Evolutionary conservation across 35 echinoderm and acorn worm genomes (phyloP).

Genomic region (Eucidaris tribuloides): DNA sequence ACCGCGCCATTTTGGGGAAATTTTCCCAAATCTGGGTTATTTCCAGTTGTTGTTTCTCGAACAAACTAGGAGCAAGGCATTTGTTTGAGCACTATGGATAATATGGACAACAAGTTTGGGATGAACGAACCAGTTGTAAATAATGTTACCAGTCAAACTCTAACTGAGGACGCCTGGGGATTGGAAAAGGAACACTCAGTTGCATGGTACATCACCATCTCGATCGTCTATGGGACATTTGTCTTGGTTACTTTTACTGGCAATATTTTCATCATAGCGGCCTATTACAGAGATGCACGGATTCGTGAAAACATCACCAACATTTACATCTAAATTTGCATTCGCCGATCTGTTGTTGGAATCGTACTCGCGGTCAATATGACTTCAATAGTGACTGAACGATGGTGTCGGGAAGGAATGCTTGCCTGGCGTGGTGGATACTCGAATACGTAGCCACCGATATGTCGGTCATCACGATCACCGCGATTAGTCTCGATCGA

Average conservation of each 20-base stretch:
- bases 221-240: not conserved
- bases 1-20: no score
- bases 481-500: not conserved
- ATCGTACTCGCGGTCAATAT: not conserved
- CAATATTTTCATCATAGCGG: not conserved
- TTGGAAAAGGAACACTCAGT: no score
- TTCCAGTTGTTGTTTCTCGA: no score
- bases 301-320: not conserved
- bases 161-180: no score
- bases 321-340: not conserved
- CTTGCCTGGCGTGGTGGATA: not conserved
- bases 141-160: no score
- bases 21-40: no score
- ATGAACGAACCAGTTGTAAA: no score
- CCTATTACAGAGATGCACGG: not conserved
- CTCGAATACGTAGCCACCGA: not conserved
- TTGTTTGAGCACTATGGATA: no score
- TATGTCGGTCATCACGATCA: constrained; percentile 16
- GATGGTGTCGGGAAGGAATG: not conserved
- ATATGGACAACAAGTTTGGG: no score
- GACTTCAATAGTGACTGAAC: not conserved
- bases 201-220: no score
- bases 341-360: not conserved
- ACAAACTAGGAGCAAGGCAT: no score
- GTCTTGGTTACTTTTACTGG: not conserved